phyloP scores from a whole-genome alignment of 2,113 vertebrate species.

The Irena cyanogastra region DNA sequence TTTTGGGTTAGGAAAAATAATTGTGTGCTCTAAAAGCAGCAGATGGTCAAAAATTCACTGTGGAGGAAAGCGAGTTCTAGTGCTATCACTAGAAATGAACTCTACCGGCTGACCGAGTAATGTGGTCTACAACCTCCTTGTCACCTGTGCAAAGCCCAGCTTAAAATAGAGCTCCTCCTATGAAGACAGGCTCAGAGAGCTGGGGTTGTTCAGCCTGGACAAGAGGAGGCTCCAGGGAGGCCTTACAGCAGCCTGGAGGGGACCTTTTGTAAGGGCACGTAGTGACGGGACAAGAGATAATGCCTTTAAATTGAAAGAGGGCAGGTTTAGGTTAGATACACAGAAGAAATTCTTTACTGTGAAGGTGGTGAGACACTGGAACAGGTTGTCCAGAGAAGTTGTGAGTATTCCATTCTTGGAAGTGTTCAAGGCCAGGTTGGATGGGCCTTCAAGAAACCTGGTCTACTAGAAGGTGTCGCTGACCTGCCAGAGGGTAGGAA shows the following conservation, averaged over 20 bases:
- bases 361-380: background rate
- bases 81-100: background rate
- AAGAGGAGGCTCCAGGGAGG: background rate
- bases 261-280: fast-evolving
- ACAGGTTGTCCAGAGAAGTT: background rate
- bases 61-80: background rate
- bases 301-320: background rate
- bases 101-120: background rate
- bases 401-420: background rate
- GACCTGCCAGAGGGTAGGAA: background rate
- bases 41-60: background rate
- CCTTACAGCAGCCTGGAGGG: background rate
- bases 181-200: background rate
- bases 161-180: background rate
- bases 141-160: background rate
- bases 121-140: background rate
- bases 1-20: background rate
- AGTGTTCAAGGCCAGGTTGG: background rate
- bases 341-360: background rate
- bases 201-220: background rate
- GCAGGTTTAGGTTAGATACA: background rate
- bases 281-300: background rate
- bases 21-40: background rate
- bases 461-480: fast-evolving
- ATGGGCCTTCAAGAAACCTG: background rate